Conservation (phyloP, 2,113 vertebrate genomes). For the Aviceda subcristata region DNA sequence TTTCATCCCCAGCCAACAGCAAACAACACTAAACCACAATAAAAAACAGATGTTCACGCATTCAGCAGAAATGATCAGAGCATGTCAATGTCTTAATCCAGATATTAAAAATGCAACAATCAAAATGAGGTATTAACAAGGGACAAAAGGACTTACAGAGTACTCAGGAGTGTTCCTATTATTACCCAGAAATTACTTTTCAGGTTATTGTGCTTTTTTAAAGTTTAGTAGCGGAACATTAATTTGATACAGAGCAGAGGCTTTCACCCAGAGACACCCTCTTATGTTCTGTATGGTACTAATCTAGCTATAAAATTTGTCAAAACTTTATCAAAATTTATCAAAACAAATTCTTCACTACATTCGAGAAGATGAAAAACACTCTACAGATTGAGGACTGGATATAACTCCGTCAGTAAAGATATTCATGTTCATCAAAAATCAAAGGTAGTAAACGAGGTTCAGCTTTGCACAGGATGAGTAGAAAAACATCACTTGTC, state of each 20-base stretch:
- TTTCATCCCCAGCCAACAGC: conserved; percentile 50
- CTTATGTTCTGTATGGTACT: not conserved
- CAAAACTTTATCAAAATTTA: not conserved
- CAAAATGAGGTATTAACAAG: conserved; percentile 39
- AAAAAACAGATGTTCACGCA: conserved; percentile 22
- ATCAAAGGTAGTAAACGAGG: not conserved
- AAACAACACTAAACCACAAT: conserved; percentile 29
- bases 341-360: not conserved
- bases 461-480: not conserved
- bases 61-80: conserved; percentile 50
- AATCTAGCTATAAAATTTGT: not conserved
- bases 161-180: not conserved
- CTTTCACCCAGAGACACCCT: not conserved
- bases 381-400: not conserved
- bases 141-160: not conserved
- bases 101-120: conserved; percentile 55
- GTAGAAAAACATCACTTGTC: not conserved
- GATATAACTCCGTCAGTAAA: not conserved
- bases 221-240: not conserved
- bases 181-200: not conserved
- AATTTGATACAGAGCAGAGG: not conserved
- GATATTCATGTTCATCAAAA: not conserved
- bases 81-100: conserved; percentile 26
- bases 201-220: not conserved
- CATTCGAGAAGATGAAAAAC: not conserved